Conservation (phyloP, 1,140 invertebrate species). For the Drosophila erecta region DNA sequence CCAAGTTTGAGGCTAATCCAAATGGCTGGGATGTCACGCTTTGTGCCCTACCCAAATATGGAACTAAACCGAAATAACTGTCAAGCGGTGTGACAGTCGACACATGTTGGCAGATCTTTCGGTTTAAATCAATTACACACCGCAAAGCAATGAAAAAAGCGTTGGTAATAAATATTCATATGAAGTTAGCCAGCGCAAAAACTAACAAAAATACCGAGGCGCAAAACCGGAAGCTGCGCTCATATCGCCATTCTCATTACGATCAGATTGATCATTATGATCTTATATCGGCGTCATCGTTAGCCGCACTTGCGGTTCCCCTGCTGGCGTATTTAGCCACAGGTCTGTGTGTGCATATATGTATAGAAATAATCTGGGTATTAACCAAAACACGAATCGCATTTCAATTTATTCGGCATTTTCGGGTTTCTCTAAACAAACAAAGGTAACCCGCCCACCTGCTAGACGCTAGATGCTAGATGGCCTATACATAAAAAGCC, state of each 20-base stretch:
- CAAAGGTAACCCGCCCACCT: slow-evolving; percentile 70
- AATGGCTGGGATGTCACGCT: slow-evolving; percentile 34
- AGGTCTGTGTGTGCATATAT: not conserved
- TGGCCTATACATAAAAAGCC: slow-evolving; percentile 60
- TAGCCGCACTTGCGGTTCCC: slow-evolving; percentile 65
- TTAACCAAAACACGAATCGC: slow-evolving; percentile 60
- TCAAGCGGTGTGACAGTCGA: slow-evolving; percentile 63
- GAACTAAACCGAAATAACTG: slow-evolving; percentile 36
- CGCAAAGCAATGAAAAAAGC: slow-evolving; percentile 42
- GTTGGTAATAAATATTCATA: slow-evolving; percentile 35
- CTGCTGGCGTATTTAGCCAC: not conserved
- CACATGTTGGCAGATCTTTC: slow-evolving; percentile 64
- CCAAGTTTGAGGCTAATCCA: slow-evolving; percentile 62
- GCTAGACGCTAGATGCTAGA: slow-evolving; percentile 57
- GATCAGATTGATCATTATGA: slow-evolving; percentile 31
- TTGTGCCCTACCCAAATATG: slow-evolving; percentile 28
- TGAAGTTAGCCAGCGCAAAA: slow-evolving; percentile 36
- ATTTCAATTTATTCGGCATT: slow-evolving; percentile 56
- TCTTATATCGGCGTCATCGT: slow-evolving; percentile 50
- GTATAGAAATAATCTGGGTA: slow-evolving; percentile 19
- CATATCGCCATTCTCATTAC: slow-evolving; percentile 46
- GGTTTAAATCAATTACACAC: slow-evolving; percentile 71
- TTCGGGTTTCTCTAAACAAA: slow-evolving; percentile 67
- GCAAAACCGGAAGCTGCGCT: slow-evolving; percentile 76
- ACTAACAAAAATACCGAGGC: slow-evolving; percentile 28